A percentile compares a stretch with the other conserved stretches of the same genome.
Evolutionary conservation across 2,113 vertebrate species (phyloP).

Genomic region (Alligator mississippiensis): DNA sequence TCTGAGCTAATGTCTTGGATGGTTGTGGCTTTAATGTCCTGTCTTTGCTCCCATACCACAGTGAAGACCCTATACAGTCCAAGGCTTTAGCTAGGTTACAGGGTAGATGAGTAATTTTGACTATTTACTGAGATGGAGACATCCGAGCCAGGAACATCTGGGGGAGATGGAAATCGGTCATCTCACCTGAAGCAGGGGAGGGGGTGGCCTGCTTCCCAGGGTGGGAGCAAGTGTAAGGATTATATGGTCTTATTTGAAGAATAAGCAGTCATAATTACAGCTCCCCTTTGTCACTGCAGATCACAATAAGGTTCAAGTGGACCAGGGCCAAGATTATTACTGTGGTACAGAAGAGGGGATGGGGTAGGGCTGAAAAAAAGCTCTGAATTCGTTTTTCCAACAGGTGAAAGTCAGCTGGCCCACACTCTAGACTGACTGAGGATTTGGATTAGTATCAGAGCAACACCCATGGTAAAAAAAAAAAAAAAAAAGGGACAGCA

Average conservation of each 20-base stretch:
- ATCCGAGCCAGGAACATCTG: no score
- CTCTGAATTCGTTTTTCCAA: neutral
- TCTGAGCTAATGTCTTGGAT: neutral
- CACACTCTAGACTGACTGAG: no score
- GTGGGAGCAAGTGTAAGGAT: neutral
- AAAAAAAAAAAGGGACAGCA: no score
- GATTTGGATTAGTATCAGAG: accelerated
- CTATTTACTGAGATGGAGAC: neutral
- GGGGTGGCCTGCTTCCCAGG: neutral
- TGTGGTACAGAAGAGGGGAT: neutral
- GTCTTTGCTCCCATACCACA: neutral
- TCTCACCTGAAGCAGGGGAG: no score
- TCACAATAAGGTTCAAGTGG: neutral
- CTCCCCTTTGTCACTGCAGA: neutral
- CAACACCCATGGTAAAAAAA: neutral
- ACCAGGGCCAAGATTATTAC: neutral
- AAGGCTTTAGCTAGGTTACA: neutral
- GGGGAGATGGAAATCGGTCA: no score
- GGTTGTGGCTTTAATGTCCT: neutral
- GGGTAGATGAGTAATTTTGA: neutral
- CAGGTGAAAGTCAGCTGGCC: neutral
- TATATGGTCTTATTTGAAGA: neutral
- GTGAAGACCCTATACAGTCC: neutral
- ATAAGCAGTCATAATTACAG: neutral
- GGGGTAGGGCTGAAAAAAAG: accelerated